Percentiles rank a stretch among this genome's conserved stretches.
These are phyloP conservation scores for Drosophila diplacantha DNA, from an alignment of 2,888 invertebrate genomes.

Conservation along the genomic window DNA sequence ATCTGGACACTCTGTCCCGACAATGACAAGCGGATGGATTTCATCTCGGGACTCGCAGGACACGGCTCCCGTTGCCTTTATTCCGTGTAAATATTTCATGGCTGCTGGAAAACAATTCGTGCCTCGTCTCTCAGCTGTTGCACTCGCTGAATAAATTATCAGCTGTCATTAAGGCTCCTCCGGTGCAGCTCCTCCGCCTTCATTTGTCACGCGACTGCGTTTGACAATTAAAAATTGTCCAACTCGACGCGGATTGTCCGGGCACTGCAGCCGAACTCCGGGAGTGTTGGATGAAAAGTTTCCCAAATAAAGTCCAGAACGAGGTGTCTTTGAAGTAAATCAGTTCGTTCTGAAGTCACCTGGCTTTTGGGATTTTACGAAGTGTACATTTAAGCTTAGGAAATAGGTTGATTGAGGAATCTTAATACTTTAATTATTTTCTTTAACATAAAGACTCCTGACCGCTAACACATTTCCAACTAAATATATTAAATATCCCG, in stretches of 20 bases:
- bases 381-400: neutral
- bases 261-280: constrained; percentile 7
- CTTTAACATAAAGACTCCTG: too few species aligned
- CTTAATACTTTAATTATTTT: neutral
- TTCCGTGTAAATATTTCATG: constrained; percentile 54
- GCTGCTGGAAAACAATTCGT: constrained; percentile 56
- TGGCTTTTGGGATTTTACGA: neutral
- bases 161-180: constrained; percentile 60
- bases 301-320: neutral
- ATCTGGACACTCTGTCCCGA: constrained; percentile 31
- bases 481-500: neutral
- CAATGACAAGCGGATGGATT: constrained; percentile 67
- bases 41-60: constrained; percentile 49
- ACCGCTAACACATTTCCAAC: neutral
- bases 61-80: constrained; percentile 30
- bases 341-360: neutral
- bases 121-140: constrained; percentile 57
- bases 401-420: neutral
- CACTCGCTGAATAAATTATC: constrained; percentile 65
- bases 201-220: constrained; percentile 65
- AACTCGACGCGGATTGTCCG: constrained; percentile 33
- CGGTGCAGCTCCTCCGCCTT: constrained; percentile 39
- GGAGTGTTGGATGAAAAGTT: constrained; percentile 20
- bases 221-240: constrained; percentile 69
- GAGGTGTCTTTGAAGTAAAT: neutral